A percentile compares a stretch with the other conserved stretches of the same genome.
These are phyloP conservation scores for Eubucco bourcierii DNA, from an alignment of 2,113 vertebrate species.

Conservation along the genomic window DNA sequence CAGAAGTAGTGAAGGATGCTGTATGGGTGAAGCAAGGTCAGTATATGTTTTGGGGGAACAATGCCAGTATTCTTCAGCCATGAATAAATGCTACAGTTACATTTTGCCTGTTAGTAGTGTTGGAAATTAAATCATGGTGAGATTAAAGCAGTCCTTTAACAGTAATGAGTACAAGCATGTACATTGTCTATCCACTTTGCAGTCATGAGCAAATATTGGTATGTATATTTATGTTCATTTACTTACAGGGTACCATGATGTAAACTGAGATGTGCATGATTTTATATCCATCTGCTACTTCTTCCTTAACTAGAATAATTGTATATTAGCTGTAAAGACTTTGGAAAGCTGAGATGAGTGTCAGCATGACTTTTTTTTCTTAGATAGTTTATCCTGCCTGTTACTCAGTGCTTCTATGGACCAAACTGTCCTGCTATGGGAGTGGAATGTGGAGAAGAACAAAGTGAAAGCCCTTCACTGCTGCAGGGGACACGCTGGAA, in stretches of 20 bases:
- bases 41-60: background rate
- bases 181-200: background rate
- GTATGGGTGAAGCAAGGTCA: slow-evolving; percentile 95
- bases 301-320: background rate
- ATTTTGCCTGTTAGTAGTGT: background rate
- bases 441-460: slow-evolving; percentile 93
- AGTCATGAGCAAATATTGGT: background rate
- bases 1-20: slow-evolving; percentile 94
- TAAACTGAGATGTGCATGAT: rapidly evolving
- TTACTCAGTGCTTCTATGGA: slow-evolving; percentile 94
- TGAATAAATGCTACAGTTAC: background rate
- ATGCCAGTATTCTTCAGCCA: background rate
- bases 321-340: background rate
- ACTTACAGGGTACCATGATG: background rate
- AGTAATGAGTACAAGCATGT: background rate
- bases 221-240: background rate
- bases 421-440: slow-evolving; percentile 93
- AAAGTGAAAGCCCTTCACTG: slow-evolving; percentile 91
- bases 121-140: background rate
- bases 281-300: background rate
- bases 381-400: slow-evolving; percentile 87
- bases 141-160: background rate
- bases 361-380: background rate
- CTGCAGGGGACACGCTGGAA: slow-evolving; percentile 91
- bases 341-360: background rate